Evolutionary conservation across 2,797 vertebrate genomes (phyloP).

Genomic region (Spondyliosoma cantharus): DNA sequence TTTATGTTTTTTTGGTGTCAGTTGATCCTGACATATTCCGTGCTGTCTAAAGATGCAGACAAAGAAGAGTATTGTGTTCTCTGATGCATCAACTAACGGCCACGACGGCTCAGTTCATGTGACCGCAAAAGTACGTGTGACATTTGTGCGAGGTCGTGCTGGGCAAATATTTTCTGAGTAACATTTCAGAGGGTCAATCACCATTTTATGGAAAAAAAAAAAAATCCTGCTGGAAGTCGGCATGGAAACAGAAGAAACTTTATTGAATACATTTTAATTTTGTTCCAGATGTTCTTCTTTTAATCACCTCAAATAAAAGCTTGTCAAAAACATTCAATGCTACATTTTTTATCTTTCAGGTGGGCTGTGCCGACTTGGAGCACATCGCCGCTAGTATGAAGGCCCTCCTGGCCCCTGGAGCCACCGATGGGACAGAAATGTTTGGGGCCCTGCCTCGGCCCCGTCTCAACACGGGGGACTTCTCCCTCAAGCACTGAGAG

Average conservation of each 20-base stretch:
- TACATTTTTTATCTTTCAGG: slow-evolving; percentile 70
- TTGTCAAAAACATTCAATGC: not conserved
- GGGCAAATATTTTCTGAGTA: slow-evolving; percentile 7
- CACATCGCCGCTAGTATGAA: slow-evolving; percentile 94
- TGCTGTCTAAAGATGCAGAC: slow-evolving; percentile 23
- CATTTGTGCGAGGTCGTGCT: not conserved
- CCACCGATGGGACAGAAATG: slow-evolving; percentile 91
- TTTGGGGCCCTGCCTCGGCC: slow-evolving; percentile 93
- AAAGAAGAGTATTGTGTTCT: slow-evolving; percentile 48
- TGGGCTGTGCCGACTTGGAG: slow-evolving; percentile 91
- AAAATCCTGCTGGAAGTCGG: not conserved
- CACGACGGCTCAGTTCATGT: slow-evolving; percentile 45
- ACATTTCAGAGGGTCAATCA: not conserved
- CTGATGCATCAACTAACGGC: slow-evolving; percentile 26
- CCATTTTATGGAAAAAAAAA: not conserved
- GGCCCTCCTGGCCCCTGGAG: slow-evolving; percentile 89
- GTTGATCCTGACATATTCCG: slow-evolving; percentile 35
- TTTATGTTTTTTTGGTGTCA: slow-evolving; percentile 13
- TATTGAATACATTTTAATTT: not conserved
- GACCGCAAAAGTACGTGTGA: slow-evolving; percentile 32
- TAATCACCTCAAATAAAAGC: not conserved
- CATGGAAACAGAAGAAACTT: not conserved
- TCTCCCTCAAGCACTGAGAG: slow-evolving; percentile 86
- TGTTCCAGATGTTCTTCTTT: not conserved
- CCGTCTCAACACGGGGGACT: slow-evolving; percentile 93